These are phyloP conservation scores for Lepidothrix coronata DNA, from an alignment of 2,113 vertebrate genomes.

Conservation along the genomic window DNA sequence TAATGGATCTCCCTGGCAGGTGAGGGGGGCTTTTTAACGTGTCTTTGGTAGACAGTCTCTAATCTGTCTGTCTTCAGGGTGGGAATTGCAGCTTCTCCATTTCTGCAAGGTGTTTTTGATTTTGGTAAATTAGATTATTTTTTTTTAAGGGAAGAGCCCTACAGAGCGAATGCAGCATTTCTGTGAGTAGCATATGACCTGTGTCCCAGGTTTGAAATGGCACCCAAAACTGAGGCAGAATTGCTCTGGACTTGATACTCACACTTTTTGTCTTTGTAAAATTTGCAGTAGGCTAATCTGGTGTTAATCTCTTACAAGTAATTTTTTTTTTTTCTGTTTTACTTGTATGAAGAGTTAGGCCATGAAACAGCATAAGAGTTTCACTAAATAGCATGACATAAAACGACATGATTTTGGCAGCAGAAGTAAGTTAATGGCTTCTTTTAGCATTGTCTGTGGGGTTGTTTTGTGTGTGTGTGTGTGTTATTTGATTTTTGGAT, in stretches of 20 bases:
- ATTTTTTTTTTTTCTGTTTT: not conserved
- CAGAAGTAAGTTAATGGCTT: not conserved
- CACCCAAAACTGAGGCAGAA: not conserved
- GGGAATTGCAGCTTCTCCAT: not conserved
- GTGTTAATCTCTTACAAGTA: not conserved
- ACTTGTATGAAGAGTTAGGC: not conserved
- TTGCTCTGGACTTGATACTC: not conserved
- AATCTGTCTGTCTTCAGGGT: not conserved
- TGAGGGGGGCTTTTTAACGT: not conserved
- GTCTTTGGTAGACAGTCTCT: not conserved
- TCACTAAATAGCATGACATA: not conserved
- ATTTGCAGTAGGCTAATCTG: not conserved
- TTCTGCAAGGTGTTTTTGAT: not conserved
- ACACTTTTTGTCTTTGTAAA: not conserved
- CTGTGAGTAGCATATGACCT: not conserved
- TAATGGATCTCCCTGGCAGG: not conserved
- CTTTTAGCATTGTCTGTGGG: not conserved
- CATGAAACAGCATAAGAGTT: not conserved
- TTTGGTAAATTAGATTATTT: not conserved
- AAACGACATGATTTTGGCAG: not conserved
- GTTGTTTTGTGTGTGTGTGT: not conserved
- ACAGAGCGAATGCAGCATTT: not conserved
- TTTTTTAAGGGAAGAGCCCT: not conserved
- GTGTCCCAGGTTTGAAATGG: not conserved
- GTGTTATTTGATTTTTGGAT: not conserved